These are phyloP conservation scores for Pogonomyrmex californicus DNA, from an alignment of 1,140 invertebrate species.

Conservation along the genomic window DNA sequence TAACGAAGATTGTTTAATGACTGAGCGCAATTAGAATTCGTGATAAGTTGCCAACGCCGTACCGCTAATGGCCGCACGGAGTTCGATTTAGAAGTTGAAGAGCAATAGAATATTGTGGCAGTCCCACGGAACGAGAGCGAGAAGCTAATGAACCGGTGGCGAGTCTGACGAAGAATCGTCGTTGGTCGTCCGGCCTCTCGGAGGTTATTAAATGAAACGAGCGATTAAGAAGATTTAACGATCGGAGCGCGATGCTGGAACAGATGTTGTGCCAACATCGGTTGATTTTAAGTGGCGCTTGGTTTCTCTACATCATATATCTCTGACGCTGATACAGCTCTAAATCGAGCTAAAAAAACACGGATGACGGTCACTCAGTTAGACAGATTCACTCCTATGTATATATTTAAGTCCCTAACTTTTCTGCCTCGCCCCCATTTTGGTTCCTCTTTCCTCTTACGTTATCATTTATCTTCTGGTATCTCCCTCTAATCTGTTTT, in stretches of 20 bases:
- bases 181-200: neutral
- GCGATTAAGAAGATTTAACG: slow-evolving; percentile 57
- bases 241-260: slow-evolving; percentile 25
- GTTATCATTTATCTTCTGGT: neutral
- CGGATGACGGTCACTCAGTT: neutral
- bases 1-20: slow-evolving; percentile 12
- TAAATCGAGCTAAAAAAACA: neutral
- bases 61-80: neutral
- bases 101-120: slow-evolving; percentile 16
- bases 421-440: neutral
- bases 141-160: slow-evolving; percentile 45
- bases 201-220: slow-evolving; percentile 50
- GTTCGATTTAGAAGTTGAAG: slow-evolving; percentile 35
- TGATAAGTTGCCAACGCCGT: slow-evolving; percentile 24
- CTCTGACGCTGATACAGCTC: neutral
- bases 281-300: slow-evolving; percentile 46
- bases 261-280: slow-evolving; percentile 31
- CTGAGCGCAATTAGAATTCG: slow-evolving; percentile 3
- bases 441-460: neutral
- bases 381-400: neutral
- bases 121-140: neutral
- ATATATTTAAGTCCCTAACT: neutral
- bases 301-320: neutral
- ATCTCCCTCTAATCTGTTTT: neutral
- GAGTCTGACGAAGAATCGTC: slow-evolving; percentile 15